phyloP scores from a whole-genome alignment of 1,140 invertebrate genomes.

The Drosophila quadrilineata region DNA sequence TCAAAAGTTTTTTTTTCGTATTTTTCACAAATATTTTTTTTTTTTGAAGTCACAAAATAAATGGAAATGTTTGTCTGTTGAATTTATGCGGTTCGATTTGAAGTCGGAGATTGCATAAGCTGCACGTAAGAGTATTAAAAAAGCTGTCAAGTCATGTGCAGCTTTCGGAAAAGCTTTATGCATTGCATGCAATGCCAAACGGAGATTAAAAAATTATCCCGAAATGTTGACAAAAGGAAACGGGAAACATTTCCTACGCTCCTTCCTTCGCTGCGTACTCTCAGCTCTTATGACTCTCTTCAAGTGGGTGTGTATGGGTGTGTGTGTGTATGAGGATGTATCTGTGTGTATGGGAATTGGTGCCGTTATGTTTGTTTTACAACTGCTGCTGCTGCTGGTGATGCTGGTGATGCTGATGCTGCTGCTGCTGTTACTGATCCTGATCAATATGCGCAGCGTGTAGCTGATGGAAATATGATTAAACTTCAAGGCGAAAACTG shows the following conservation, averaged over 20 bases:
- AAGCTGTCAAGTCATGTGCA: conserved; percentile 30
- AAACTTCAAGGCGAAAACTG: conserved; percentile 71
- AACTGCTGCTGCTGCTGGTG: conserved; percentile 3
- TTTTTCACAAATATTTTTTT: too few relatives aligned
- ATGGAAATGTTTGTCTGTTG: too few relatives aligned
- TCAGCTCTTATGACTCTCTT: too few relatives aligned
- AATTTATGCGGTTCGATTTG: too few relatives aligned
- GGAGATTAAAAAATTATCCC: conserved; percentile 74
- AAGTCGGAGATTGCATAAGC: not conserved
- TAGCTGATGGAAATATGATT: conserved; percentile 74
- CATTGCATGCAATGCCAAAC: conserved; percentile 45
- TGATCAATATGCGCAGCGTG: conserved; percentile 66
- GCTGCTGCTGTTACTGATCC: conserved; percentile 19
- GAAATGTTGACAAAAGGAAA: conserved; percentile 58
- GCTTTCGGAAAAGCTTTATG: conserved; percentile 35
- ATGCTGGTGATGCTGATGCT: conserved; percentile 37
- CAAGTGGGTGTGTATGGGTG: not conserved
- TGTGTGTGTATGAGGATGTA: not conserved
- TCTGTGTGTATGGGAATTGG: conserved; percentile 6
- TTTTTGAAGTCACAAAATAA: too few relatives aligned
- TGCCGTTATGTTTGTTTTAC: conserved; percentile 40
- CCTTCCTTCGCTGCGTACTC: too few relatives aligned
- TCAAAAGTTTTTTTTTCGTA: too few relatives aligned
- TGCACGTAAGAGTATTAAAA: not conserved
- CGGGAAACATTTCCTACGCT: not conserved